Evolutionary conservation across 1,140 invertebrate genomes (phyloP).

Genomic region (Atta cephalotes): DNA sequence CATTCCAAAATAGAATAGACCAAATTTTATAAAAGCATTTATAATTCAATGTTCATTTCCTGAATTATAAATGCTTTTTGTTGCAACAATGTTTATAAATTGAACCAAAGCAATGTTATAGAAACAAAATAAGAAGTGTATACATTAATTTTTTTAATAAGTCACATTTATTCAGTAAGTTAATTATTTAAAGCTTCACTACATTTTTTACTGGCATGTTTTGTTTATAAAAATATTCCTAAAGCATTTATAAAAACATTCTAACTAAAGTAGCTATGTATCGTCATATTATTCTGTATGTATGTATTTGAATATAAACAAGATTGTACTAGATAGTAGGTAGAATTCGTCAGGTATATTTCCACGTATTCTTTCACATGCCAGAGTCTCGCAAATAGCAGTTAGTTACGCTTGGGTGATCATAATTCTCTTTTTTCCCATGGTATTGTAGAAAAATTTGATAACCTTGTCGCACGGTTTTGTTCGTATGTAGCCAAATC

Average conservation of each 20-base stretch:
- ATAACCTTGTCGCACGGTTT: constrained; percentile 1
- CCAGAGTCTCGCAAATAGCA: background rate
- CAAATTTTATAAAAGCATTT: background rate
- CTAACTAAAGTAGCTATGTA: no score
- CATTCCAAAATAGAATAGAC: background rate
- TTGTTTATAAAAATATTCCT: constrained; percentile 4
- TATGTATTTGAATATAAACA: background rate
- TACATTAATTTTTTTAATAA: no score
- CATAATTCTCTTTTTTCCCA: constrained; percentile 45
- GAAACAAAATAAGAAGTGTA: no score
- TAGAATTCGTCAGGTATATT: background rate
- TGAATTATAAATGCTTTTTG: background rate
- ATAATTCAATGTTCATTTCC: background rate
- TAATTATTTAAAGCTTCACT: no score
- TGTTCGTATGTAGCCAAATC: background rate
- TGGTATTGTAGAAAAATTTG: constrained; percentile 12
- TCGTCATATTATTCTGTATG: background rate
- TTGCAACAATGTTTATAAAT: background rate
- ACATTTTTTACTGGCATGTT: no score
- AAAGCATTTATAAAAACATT: no score
- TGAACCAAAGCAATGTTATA: no score
- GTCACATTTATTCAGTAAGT: no score
- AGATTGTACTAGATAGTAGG: background rate
- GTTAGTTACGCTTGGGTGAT: constrained; percentile 40
- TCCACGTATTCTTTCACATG: constrained; percentile 30